phyloP scores from a whole-genome alignment of 2,888 invertebrate species.

The Caradrina clavipalpis region DNA sequence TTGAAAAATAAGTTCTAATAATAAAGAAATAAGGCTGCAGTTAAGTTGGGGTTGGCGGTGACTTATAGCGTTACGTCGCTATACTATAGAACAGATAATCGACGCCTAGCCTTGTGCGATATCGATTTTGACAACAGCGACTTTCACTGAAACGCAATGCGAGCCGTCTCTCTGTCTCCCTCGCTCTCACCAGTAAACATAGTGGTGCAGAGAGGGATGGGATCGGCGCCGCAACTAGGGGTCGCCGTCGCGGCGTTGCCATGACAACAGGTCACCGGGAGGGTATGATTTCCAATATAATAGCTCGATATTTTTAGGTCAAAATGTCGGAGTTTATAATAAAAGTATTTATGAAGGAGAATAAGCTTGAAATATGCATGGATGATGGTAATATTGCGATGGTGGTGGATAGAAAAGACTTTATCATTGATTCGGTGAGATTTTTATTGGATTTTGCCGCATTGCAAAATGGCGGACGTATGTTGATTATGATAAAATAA shows the following conservation, averaged over 20 bases:
- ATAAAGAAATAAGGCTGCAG: constrained; percentile 4
- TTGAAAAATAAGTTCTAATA: constrained; percentile 44
- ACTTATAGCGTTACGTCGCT: constrained; percentile 64
- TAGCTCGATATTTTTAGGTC: constrained; percentile 86
- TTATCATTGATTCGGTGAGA: constrained; percentile 80
- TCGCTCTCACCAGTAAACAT: constrained; percentile 57
- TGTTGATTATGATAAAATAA: constrained; percentile 13
- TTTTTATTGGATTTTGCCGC: constrained; percentile 57
- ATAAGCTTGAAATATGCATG: constrained; percentile 68
- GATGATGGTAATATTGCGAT: constrained; percentile 64
- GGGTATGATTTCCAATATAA: constrained; percentile 88
- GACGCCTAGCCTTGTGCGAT: constrained; percentile 91
- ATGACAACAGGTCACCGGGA: constrained; percentile 81
- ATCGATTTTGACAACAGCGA: constrained; percentile 89
- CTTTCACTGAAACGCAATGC: constrained; percentile 74
- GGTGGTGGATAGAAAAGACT: constrained; percentile 68
- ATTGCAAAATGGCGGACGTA: constrained; percentile 58
- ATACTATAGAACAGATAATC: constrained; percentile 84
- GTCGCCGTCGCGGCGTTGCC: constrained; percentile 80
- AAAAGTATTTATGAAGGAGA: constrained; percentile 72
- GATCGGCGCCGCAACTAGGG: constrained; percentile 62
- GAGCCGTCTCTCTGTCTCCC: constrained; percentile 66
- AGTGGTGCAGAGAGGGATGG: constrained; percentile 69
- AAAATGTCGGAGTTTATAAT: constrained; percentile 76
- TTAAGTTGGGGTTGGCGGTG: not conserved